Evolutionary conservation across 2,888 invertebrate genomes (phyloP).

Genomic region (Acanthopleura granulata): DNA sequence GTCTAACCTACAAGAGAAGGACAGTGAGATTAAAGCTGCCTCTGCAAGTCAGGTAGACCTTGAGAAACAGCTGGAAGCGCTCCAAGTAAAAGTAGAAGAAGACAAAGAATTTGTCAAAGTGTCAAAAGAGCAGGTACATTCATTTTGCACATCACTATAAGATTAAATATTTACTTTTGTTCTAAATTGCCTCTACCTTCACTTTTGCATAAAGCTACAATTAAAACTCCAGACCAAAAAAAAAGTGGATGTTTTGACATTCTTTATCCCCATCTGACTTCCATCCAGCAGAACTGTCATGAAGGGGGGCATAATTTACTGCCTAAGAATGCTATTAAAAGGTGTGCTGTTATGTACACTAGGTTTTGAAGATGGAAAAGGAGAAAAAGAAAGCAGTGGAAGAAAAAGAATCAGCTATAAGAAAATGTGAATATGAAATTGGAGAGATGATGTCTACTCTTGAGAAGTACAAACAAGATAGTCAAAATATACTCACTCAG

Average conservation of each 20-base stretch:
- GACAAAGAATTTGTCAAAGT: background rate
- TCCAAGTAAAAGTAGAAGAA: background rate
- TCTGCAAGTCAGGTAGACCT: background rate
- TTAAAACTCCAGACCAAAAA: background rate
- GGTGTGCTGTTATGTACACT: background rate
- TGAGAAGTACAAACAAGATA: conserved; percentile 57
- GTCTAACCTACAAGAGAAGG: background rate
- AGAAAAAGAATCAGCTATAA: conserved; percentile 43
- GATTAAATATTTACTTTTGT: background rate
- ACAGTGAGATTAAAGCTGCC: background rate
- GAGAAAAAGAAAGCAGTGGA: conserved; percentile 30
- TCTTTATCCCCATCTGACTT: no score
- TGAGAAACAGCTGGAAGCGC: background rate
- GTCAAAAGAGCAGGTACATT: background rate
- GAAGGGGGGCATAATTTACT: no score
- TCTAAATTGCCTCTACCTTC: background rate
- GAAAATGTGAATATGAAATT: conserved; percentile 50
- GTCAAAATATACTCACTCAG: conserved; percentile 46
- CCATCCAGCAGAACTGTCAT: no score
- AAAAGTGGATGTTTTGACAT: background rate
- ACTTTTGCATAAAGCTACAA: background rate
- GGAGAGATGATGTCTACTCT: conserved; percentile 58
- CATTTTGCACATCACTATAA: no score
- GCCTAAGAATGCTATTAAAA: background rate
- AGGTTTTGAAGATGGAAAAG: background rate